phyloP scores from a whole-genome alignment of 2,113 vertebrate species.

The Marmota flaviventris region DNA sequence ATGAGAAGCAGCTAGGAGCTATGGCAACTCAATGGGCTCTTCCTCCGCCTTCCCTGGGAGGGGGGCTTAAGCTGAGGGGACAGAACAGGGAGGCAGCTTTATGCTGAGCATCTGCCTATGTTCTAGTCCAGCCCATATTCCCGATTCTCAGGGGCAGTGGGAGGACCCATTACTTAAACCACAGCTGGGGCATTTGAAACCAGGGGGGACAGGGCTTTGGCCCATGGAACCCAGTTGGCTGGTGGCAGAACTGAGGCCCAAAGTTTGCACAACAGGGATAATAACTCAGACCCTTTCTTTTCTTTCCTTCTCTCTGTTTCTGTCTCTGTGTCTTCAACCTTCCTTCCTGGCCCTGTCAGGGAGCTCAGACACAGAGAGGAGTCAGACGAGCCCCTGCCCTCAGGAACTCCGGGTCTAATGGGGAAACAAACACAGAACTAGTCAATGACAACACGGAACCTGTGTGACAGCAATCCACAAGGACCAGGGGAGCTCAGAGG shows the following conservation, averaged over 20 bases:
- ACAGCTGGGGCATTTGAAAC: neutral
- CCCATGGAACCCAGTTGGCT: neutral
- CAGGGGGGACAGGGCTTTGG: neutral
- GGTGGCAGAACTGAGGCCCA: neutral
- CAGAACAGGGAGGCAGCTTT: neutral
- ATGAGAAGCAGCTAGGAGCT: neutral
- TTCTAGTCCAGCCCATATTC: neutral
- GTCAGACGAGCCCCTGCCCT: neutral
- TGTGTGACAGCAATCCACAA: neutral
- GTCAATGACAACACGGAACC: slow-evolving; percentile 40
- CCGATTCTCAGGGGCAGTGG: neutral
- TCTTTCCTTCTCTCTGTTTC: neutral
- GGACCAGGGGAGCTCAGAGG: neutral
- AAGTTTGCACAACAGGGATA: neutral
- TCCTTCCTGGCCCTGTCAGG: neutral
- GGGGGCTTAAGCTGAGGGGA: neutral
- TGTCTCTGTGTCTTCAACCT: neutral
- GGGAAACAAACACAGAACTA: slow-evolving; percentile 25
- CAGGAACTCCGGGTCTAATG: neutral
- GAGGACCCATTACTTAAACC: neutral
- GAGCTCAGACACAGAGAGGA: neutral
- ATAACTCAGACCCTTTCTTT: neutral
- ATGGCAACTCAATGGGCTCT: neutral
- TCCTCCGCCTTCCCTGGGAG: too few species aligned
- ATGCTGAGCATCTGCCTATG: neutral